phyloP scores from a whole-genome alignment of 2,888 invertebrate species.

The Alloplasta piceator region DNA sequence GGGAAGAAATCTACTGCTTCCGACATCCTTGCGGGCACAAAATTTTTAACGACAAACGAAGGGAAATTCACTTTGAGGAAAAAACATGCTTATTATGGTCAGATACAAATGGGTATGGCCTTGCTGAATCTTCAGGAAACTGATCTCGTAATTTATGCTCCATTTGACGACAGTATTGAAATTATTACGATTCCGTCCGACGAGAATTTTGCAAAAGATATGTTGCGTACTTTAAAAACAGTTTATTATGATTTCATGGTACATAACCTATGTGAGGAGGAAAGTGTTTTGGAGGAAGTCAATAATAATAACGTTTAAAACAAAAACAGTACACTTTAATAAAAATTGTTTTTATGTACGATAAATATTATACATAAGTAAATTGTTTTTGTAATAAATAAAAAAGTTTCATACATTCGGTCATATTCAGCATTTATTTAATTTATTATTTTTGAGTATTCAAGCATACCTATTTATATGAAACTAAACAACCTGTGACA shows the following conservation, averaged over 20 bases:
- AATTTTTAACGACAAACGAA: no score
- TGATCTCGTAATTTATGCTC: slow-evolving; percentile 12
- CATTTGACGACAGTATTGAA: slow-evolving; percentile 7
- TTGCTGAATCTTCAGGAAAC: slow-evolving; percentile 12
- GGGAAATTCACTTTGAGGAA: background rate
- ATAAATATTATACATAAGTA: background rate
- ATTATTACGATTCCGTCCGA: background rate
- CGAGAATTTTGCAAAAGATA: slow-evolving; percentile 2
- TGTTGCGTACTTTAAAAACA: background rate
- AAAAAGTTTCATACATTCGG: background rate
- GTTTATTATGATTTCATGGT: slow-evolving; percentile 15
- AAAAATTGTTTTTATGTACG: slow-evolving; percentile 7
- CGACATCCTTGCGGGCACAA: background rate
- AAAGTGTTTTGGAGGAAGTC: no score
- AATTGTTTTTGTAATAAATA: background rate
- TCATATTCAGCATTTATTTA: no score
- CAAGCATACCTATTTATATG: background rate
- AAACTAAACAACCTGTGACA: slow-evolving; percentile 1
- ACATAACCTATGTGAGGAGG: background rate
- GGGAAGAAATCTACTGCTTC: background rate
- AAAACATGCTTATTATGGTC: slow-evolving; percentile 15
- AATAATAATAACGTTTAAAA: no score
- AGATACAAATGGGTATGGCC: slow-evolving; percentile 40
- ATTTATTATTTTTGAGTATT: background rate
- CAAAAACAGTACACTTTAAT: no score